These are phyloP conservation scores for Leucosticte australis DNA, from an alignment of 2,113 vertebrate species.

Conservation along the genomic window DNA sequence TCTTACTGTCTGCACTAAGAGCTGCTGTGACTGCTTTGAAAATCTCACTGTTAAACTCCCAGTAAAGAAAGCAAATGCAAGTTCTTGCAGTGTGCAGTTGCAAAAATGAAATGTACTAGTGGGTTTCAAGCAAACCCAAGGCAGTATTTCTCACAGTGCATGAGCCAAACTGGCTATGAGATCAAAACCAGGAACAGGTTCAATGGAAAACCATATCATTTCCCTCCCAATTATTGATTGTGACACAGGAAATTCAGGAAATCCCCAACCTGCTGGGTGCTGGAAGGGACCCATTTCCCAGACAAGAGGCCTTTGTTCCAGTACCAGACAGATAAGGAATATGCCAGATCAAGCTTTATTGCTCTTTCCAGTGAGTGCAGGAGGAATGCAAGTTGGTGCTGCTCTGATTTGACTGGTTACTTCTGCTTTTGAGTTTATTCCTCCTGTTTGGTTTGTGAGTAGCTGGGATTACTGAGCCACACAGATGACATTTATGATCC, in stretches of 20 bases:
- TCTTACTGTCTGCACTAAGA: background rate
- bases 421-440: background rate
- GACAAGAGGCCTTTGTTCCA: background rate
- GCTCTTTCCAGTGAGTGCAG: background rate
- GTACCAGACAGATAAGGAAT: background rate
- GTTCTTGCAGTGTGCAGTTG: background rate
- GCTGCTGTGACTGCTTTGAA: background rate
- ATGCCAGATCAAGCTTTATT: background rate
- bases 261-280: background rate
- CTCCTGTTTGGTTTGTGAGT: background rate
- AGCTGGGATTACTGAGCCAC: background rate
- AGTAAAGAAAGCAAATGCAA: background rate
- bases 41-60: background rate
- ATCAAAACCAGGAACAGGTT: background rate
- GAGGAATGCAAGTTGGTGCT: background rate
- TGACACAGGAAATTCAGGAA: background rate
- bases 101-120: fast-evolving
- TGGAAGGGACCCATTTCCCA: background rate
- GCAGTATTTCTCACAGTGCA: background rate
- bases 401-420: background rate
- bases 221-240: background rate
- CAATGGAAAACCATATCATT: background rate
- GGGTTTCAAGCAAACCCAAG: background rate
- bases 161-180: background rate
- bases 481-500: background rate